Evolutionary conservation across 2,113 vertebrate genomes (phyloP), one percentile per base, ranked within the genome.

Genomic region (Nesoenas mayeri): DNA sequence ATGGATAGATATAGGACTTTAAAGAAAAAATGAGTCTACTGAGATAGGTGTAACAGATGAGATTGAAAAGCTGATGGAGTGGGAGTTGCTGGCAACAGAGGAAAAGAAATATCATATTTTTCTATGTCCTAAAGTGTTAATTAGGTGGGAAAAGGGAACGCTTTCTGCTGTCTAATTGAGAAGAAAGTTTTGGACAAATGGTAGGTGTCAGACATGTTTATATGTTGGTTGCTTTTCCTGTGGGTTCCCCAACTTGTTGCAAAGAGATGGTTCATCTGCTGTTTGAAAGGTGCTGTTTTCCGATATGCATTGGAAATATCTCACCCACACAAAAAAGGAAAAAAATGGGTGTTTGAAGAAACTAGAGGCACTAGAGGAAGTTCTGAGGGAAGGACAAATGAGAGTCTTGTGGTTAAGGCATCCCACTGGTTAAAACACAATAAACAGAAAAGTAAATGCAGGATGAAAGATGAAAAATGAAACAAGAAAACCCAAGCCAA

Each of bases 201-300:
- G 26, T 80, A 71, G 17, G 51, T 74, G 13, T 71, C 21, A 56
- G 69, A 47, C 4, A 12, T 36, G 61, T 92, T 48, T 86, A 21
- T 18, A 15, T 8, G 11, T 58, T 78, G 36, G 3, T 47, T 71
- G 28, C 22, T 92, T 83, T 83, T 83, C 18, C n/a, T 48, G 7
- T 60, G 66, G 6, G 21, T 85, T 91, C 24, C 79, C 20, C 2
- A 2, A 22, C 32, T 56, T 25, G 5, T 47, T 85, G 26, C 20
- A 57, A 62, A 87, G 42, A 51, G 17, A 5, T 40, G 24, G 26
- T 48, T 92, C 32, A 34, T 15, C 16, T 0, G 0, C 15, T 57
- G 25, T 81, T 75, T 64, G 57, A 79, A 93, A 82, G 19, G 22
- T 60, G 26, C 53, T 8, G 3, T 32, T 66, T 73, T 89, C 67